These are phyloP conservation scores for Crocuta crocuta DNA, from an alignment of 2,113 vertebrate genomes.

Conservation along the genomic window DNA sequence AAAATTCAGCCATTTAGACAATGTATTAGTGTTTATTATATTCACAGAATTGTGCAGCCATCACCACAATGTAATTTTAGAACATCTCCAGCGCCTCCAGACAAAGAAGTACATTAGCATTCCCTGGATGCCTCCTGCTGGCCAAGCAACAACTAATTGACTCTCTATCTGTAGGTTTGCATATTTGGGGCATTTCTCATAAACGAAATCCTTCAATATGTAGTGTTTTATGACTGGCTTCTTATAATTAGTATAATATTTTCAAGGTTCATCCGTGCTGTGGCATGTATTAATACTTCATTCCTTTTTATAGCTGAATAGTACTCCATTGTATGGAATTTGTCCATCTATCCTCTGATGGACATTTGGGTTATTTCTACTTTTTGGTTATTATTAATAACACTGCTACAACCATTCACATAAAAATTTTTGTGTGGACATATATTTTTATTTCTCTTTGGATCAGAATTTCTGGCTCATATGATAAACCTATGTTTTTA, in stretches of 20 bases:
- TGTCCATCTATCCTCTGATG: background rate
- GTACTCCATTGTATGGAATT: background rate
- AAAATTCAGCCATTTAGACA: background rate
- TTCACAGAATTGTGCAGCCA: background rate
- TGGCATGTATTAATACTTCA: background rate
- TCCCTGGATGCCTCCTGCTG: background rate
- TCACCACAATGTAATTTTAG: background rate
- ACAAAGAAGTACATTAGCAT: background rate
- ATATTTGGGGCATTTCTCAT: background rate
- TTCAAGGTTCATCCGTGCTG: background rate
- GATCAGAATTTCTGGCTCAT: background rate
- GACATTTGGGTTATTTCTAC: background rate
- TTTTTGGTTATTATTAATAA: background rate
- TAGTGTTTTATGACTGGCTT: background rate
- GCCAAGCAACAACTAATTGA: background rate
- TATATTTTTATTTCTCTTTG: background rate
- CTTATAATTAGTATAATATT: background rate
- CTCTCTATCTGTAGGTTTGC: background rate
- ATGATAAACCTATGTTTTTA: background rate
- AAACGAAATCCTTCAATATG: background rate
- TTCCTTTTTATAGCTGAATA: background rate
- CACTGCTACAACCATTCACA: background rate
- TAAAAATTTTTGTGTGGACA: background rate
- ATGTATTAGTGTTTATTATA: background rate
- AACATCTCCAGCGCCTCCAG: background rate